Evolutionary conservation across 2,113 vertebrate genomes (phyloP), one percentile per base, ranked within the genome.

Genomic region (Pituophis catenifer): DNA sequence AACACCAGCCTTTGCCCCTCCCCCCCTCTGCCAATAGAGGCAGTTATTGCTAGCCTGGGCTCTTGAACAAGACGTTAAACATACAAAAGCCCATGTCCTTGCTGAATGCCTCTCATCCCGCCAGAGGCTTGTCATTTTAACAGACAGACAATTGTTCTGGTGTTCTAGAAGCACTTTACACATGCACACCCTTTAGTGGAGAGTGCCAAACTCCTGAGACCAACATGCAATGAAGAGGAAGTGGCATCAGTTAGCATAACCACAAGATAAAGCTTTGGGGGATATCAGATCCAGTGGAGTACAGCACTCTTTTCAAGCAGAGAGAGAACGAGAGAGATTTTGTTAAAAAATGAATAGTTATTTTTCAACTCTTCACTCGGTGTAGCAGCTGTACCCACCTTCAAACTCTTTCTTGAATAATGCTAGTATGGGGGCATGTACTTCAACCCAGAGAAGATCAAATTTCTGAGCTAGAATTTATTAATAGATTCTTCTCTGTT

Each of bases 191-290:
- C 75, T 50, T 23, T 65, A 1, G 17, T 44, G 65, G 53, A 8
- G 26, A 21, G 94, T 94, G 92, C 95, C 93, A 95, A 88, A 91
- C 33, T 70, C 95, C 94, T 19, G 0, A 57, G 91, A 90, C 94
- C 57, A 33, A 90, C 93, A 86, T 0, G 1, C 94, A 93, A 95
- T 95, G 93, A 93, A 90, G 92, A 97, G 96, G 97, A 96, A 96
- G 96, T 93, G 92, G 94, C 94, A 95, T 95, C 96, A 96, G 91
- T 96, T 93, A 95, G 94, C 96, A 95, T 94, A 96, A 96, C 97
- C 97, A 94, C 97, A 96, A 97, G 97, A 97, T 96, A 96, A 95
- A 93, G 92, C 92, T 57, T 92, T 87, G 57, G 89, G 95, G 95
- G 96, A 96, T 96, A 94, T 95, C 93, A 97, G 94, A 95, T 86